Percentiles rank a stretch among this genome's conserved stretches.
These are phyloP conservation scores for Drosophila baimaii DNA, from an alignment of 1,140 invertebrate genomes.

Conservation along the genomic window DNA sequence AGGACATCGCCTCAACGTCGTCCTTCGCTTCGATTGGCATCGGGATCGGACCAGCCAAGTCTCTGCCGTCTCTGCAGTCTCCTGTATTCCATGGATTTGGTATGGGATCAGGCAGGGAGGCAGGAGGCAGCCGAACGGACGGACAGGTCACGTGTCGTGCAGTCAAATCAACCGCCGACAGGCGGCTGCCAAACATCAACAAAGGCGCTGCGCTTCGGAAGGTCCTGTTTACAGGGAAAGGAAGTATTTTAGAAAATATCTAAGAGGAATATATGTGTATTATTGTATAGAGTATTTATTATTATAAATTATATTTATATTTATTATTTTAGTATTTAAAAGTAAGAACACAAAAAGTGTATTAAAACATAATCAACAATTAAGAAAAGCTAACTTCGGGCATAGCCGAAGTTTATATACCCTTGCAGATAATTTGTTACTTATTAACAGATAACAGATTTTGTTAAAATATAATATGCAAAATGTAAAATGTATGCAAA, in stretches of 20 bases:
- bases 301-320: too few species aligned
- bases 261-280: not conserved
- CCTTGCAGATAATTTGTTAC: too few species aligned
- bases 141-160: constrained; percentile 11
- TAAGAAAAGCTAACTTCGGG: too few species aligned
- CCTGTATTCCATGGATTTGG: not conserved
- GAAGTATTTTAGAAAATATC: not conserved
- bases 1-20: constrained; percentile 5
- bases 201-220: not conserved
- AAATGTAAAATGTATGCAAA: too few species aligned
- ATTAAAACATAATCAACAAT: too few species aligned
- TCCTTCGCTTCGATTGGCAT: constrained; percentile 9
- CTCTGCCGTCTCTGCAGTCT: not conserved
- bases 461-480: too few species aligned
- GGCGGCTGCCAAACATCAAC: constrained; percentile 3
- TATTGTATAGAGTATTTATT: not conserved
- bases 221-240: not conserved
- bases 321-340: too few species aligned
- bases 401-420: too few species aligned
- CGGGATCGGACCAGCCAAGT: not conserved
- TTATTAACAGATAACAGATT: too few species aligned
- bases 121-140: not conserved
- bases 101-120: constrained; percentile 20
- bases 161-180: constrained; percentile 14
- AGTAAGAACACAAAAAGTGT: too few species aligned